Evolutionary conservation across 1,140 invertebrate species (phyloP).

Genomic region (Hesperophylax magnus): DNA sequence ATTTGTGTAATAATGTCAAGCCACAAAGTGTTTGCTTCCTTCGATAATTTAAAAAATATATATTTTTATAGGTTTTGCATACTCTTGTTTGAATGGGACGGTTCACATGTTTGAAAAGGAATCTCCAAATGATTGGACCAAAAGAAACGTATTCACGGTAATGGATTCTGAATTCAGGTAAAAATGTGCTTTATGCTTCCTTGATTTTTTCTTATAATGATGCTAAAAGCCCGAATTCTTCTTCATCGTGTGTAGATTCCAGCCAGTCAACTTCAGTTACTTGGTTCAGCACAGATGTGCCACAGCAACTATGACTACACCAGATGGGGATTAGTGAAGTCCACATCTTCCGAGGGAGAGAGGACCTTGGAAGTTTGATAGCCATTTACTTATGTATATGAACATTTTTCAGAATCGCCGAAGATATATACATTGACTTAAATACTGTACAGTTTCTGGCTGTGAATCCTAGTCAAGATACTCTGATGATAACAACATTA

Average conservation of each 20-base stretch:
- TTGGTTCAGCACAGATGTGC: no score
- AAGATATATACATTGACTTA: slow-evolving; percentile 57
- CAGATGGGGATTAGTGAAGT: no score
- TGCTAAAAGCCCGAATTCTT: no score
- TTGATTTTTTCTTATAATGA: no score
- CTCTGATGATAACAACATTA: slow-evolving; percentile 74
- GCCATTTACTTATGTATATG: background rate
- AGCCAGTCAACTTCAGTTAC: no score
- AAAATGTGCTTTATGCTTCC: background rate
- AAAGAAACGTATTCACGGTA: slow-evolving; percentile 73
- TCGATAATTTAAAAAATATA: no score
- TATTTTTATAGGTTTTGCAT: slow-evolving; percentile 71
- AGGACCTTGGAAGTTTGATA: background rate
- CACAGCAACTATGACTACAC: no score
- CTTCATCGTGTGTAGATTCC: no score
- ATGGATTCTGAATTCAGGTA: slow-evolving; percentile 70
- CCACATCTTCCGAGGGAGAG: no score
- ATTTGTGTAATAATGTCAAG: no score
- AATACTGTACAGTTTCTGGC: slow-evolving; percentile 72
- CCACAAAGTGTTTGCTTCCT: no score
- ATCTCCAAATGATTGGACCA: slow-evolving; percentile 73
- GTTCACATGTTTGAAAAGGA: slow-evolving; percentile 79
- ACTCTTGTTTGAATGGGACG: slow-evolving; percentile 72
- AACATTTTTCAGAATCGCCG: slow-evolving; percentile 42
- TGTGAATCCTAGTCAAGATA: slow-evolving; percentile 72